Conservation (phyloP, 2,888 invertebrate genomes). For the Caenorhabditis panamensis region DNA sequence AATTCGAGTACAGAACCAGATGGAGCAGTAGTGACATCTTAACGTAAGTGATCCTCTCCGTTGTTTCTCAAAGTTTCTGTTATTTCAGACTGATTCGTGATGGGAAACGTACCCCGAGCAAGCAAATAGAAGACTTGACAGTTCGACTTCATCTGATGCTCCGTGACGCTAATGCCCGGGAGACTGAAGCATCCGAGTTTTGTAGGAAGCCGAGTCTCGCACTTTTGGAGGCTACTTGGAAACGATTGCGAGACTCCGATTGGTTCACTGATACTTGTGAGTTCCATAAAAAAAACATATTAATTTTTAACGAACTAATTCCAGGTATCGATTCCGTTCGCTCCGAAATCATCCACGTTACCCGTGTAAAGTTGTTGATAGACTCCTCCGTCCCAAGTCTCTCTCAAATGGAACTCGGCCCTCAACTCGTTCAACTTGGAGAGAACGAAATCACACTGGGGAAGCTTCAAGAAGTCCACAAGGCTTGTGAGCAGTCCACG, state of each 20-base stretch:
- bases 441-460: conserved; percentile 20
- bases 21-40: conserved; percentile 25
- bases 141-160: conserved; percentile 29
- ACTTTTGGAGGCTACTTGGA: conserved; percentile 23
- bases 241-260: conserved; percentile 40
- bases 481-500: conserved; percentile 37
- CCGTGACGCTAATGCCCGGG: conserved; percentile 11
- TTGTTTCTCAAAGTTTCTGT: too few species aligned
- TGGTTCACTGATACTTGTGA: conserved; percentile 49
- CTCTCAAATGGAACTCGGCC: conserved; percentile 4
- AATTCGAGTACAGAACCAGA: conserved; percentile 36
- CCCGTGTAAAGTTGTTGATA: conserved; percentile 21
- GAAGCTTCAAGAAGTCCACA: conserved; percentile 26
- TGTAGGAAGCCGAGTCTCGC: conserved; percentile 32
- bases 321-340: conserved; percentile 46
- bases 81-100: conserved; percentile 33
- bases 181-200: conserved; percentile 23
- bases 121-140: neutral
- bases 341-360: conserved; percentile 13
- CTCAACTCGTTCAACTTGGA: conserved; percentile 10
- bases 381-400: conserved; percentile 3
- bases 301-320: conserved; percentile 1
- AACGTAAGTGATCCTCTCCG: too few species aligned
- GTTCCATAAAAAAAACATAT: neutral
- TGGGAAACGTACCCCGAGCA: conserved; percentile 17